Base-by-base conservation (phyloP, 2,113 vertebrate species). In the Connochaetes taurinus region DNA sequence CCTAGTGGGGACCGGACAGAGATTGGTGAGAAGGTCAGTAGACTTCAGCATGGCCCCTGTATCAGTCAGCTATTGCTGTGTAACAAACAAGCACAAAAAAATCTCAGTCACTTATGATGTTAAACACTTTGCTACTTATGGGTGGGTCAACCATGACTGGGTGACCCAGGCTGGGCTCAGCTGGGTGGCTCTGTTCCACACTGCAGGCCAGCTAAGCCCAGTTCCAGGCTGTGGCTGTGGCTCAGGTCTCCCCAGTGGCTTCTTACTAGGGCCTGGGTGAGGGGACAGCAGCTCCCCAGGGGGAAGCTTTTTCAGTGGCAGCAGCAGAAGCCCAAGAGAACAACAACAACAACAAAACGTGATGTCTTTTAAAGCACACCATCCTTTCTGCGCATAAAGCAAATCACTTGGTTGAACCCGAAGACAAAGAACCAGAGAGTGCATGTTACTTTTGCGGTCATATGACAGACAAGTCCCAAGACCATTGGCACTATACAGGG, bases 21-120 rank as follows among this genome's bases (percentile, higher is more conserved):
- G 99, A 99, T 99, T 10, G 99, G 99, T 78, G 99, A 99, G 98
- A 99, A 99, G 99, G 99, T 99, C 11, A 58, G 98, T 91, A 2
- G 3, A 33, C 55, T 15, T 84, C 57, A 12, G 2, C 45, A 3
- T 10, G 62, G 64, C 7, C 23, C 60, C 15, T 45, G 53, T 7
- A 7, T 21, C 60, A 2, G 33, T 57, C 60, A n/a, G 6, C 43
- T 43, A 0, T 29, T 47, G 60, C 52, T 52, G 5, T 2, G 2
- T 67, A n/a, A 83, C 76, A 87, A 7, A 27, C 6, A 19, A 14
- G 21, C 33, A 31, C 33, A 52, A 2, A 50, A 47, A 27, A 29
- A 23, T 27, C 50, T 67, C 19, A 25, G 78, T 23, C 47, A 12
- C 40, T n/a, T 43, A 5, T 0, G 36, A 3, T 3, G 13, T 3